Evolutionary conservation across 2,888 invertebrate genomes (phyloP).

Genomic region (Lasioglossum malachurum): DNA sequence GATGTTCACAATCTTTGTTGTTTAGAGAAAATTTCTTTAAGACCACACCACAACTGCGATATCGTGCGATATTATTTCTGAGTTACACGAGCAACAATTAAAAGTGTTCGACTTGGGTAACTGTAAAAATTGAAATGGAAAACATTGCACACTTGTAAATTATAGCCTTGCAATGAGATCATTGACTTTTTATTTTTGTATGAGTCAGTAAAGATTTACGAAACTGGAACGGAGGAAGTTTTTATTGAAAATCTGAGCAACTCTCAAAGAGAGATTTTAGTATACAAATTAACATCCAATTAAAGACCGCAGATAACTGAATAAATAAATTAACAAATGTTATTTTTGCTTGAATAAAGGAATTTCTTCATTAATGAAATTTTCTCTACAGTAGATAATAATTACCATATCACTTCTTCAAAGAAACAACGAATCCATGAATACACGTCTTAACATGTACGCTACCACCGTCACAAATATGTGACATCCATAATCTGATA

Average conservation of each 20-base stretch:
- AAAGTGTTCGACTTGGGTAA: not conserved
- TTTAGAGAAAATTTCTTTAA: no score
- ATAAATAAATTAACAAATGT: no score
- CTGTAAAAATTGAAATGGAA: not conserved
- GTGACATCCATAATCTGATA: no score
- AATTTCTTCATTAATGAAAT: no score
- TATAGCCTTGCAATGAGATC: no score
- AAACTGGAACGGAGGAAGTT: slow-evolving; percentile 23
- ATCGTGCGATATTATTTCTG: not conserved
- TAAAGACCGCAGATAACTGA: not conserved
- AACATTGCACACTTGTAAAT: not conserved
- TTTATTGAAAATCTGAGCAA: not conserved
- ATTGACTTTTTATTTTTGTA: not conserved
- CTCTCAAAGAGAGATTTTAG: not conserved
- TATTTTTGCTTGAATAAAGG: no score
- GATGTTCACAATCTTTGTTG: slow-evolving; percentile 32
- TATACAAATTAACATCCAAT: not conserved
- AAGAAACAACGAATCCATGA: no score
- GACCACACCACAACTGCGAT: no score
- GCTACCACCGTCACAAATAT: no score
- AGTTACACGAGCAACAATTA: not conserved
- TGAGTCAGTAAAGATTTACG: not conserved
- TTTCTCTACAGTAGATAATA: no score
- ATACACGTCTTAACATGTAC: not conserved
- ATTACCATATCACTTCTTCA: no score